Evolutionary conservation across 2,888 invertebrate genomes (phyloP), one percentile per base, ranked within the genome.

Genomic region (Pterobdella sp.): DNA sequence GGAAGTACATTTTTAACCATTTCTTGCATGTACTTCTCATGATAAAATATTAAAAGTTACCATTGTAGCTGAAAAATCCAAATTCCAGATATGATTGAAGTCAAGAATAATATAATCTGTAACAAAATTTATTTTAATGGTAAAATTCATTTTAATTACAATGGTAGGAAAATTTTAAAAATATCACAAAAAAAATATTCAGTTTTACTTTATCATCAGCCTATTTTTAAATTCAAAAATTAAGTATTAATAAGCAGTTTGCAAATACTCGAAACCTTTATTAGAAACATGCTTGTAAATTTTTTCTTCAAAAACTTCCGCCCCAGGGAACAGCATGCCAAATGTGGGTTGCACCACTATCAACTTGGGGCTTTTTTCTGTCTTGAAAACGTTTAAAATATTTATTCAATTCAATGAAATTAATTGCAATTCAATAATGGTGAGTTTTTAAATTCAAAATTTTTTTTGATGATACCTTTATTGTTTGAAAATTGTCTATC

Each of bases 241-340:
- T 14, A 18, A 64, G 10, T 22, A 29, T 29, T 22, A 64, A 64
- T 22, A 29, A 64, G 14, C 10, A 64, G 10, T 14, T 22, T 22
- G 14, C 26, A 68, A 14, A 2, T 4, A 35, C n/a, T 22, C 64
- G 66, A 32, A 3, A 75, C 75, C 75, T 32, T 60, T 42, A n/a
- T 67, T 42, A 10, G 74, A 14, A 4, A 56, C 71, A 29, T 70
- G 42, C 36, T 71, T 52, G 29, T 52, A 52, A 32, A 76, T 60
- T 64, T 68, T 72, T 29, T 76, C 73, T n/a, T 70, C 72, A 29
- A 76, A 67, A 26, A 75, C 56, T 22, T 76, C 75, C 26, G 73
- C 72, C 1, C 74, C 76, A 26, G 76, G 76, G 42, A 76, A 76
- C 68, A 72, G 26, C 26, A 76, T 72, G 26, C 75, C 76, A 31